phyloP scores from a whole-genome alignment of 2,113 vertebrate species.

The Cepphus grylle region DNA sequence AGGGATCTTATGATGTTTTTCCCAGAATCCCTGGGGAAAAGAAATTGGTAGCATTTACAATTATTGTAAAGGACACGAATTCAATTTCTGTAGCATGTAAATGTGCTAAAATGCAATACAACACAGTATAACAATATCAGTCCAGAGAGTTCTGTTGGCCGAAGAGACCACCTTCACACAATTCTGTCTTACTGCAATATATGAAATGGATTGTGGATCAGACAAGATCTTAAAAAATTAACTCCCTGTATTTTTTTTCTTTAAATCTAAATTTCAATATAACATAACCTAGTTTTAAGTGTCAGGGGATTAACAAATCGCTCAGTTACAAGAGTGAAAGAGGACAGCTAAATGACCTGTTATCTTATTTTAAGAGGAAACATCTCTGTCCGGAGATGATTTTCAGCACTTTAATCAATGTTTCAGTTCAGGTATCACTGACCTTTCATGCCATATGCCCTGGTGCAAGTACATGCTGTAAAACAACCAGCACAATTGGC shows the following conservation, averaged over 20 bases:
- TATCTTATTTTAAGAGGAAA: neutral
- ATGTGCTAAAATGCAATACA: neutral
- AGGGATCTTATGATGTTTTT: neutral
- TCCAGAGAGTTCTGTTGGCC: neutral
- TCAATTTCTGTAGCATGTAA: neutral
- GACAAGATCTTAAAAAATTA: neutral
- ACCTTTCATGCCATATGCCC: conserved; percentile 16
- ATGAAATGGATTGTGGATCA: neutral
- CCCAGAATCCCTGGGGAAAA: neutral
- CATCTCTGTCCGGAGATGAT: neutral
- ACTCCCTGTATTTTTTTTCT: neutral
- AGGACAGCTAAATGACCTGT: neutral
- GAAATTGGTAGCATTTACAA: rapidly evolving
- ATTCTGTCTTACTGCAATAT: neutral
- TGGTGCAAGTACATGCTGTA: neutral
- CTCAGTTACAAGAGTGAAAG: neutral
- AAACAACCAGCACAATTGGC: neutral
- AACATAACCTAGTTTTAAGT: neutral
- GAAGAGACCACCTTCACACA: neutral
- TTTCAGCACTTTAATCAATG: conserved; percentile 20
- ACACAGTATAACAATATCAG: neutral
- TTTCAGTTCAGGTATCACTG: neutral
- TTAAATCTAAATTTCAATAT: neutral
- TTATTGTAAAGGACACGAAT: neutral
- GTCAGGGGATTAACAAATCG: neutral